Evolutionary conservation across 2,888 invertebrate species (phyloP).

Genomic region (Drosophila testacea): DNA sequence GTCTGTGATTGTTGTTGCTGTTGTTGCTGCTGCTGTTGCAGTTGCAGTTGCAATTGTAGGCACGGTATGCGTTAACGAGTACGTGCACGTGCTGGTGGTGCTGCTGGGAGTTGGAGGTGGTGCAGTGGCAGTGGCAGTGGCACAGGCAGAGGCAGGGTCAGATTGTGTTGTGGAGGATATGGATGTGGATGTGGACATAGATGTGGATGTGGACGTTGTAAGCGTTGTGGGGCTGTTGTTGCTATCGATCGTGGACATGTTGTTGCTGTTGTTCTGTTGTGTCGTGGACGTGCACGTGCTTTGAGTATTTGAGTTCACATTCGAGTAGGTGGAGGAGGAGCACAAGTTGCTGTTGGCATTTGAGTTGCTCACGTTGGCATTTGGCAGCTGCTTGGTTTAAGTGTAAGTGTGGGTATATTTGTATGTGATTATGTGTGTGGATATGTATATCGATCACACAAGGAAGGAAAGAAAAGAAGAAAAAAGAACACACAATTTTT

Average conservation of each 20-base stretch:
- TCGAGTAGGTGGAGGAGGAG: slow-evolving; percentile 47
- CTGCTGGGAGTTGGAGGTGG: slow-evolving; percentile 52
- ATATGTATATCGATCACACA: slow-evolving; percentile 57
- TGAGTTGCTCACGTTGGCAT: slow-evolving; percentile 41
- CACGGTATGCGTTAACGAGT: slow-evolving; percentile 65
- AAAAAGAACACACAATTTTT: slow-evolving; percentile 63
- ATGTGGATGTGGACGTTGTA: slow-evolving; percentile 3
- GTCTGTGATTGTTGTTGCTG: slow-evolving; percentile 48
- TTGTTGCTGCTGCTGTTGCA: slow-evolving; percentile 27
- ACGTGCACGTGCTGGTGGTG: slow-evolving; percentile 72
- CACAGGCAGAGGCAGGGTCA: slow-evolving; percentile 35
- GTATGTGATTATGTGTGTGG: slow-evolving; percentile 31
- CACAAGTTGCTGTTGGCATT: slow-evolving; percentile 46
- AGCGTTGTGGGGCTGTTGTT: slow-evolving; percentile 30
- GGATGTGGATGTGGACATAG: slow-evolving; percentile 33
- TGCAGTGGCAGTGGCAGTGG: slow-evolving; percentile 50
- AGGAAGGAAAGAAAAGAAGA: slow-evolving; percentile 65
- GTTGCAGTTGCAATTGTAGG: slow-evolving; percentile 45
- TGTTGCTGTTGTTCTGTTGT: slow-evolving; percentile 56
- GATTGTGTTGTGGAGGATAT: slow-evolving; percentile 24
- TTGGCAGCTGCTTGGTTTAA: slow-evolving; percentile 61
- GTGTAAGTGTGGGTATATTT: not conserved
- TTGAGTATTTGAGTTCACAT: slow-evolving; percentile 55
- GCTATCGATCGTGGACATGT: slow-evolving; percentile 38
- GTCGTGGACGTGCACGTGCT: slow-evolving; percentile 74